phyloP scores from a whole-genome alignment of 1,140 invertebrate genomes.

The Periplaneta americana region DNA sequence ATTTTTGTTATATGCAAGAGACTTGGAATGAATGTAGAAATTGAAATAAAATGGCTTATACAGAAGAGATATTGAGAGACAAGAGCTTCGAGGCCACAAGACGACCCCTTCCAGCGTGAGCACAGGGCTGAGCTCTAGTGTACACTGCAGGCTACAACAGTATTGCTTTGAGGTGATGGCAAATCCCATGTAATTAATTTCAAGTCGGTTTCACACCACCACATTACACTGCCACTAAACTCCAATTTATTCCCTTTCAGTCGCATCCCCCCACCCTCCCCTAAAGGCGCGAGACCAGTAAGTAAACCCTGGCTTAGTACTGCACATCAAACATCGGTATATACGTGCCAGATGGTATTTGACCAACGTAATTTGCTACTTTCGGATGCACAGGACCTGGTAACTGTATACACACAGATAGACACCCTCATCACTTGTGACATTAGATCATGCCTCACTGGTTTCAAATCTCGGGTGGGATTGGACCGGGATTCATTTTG shows the following conservation, averaged over 20 bases:
- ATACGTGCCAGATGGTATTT: neutral
- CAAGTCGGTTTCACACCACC: conserved; percentile 6
- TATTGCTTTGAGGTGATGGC: neutral
- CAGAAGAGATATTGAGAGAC: too few relatives aligned
- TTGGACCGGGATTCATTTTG: neutral
- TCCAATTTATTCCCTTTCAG: conserved; percentile 3
- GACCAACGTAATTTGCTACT: neutral
- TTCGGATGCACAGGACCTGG: neutral
- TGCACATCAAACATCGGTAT: neutral
- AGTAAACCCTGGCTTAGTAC: neutral
- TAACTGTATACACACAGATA: neutral
- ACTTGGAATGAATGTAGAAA: too few relatives aligned
- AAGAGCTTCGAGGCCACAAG: too few relatives aligned
- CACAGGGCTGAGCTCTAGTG: too few relatives aligned
- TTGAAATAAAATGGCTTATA: too few relatives aligned
- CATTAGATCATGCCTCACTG: neutral
- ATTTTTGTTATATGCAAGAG: too few relatives aligned
- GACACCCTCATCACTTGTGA: neutral
- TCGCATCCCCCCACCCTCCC: neutral
- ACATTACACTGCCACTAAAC: conserved; percentile 6
- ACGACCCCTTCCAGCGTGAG: too few relatives aligned
- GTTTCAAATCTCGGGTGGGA: neutral
- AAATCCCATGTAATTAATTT: conserved; percentile 13
- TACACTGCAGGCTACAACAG: neutral
- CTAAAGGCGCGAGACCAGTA: neutral